Conservation (phyloP, 92 coral and sea anemone species). For the Chrysogorgia sp. region DNA sequence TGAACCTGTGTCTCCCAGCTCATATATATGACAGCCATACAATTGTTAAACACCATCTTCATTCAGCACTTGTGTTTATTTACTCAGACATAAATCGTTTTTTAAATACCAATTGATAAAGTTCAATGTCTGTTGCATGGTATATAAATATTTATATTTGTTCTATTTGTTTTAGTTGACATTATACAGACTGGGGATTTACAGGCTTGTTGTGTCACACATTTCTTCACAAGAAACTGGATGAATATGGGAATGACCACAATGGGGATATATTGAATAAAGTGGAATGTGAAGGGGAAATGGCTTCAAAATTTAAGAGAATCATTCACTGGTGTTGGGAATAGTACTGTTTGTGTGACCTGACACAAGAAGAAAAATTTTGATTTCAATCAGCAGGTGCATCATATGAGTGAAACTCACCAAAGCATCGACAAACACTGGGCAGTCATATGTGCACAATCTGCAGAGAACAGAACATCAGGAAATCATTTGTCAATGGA, state of each 20-base stretch:
- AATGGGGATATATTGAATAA: conserved; percentile 51
- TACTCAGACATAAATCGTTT: no score
- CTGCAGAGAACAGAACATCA: conserved; percentile 60
- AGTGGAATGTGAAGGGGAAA: conserved; percentile 59
- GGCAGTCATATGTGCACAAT: conserved; percentile 56
- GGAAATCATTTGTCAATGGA: conserved; percentile 53
- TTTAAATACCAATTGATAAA: no score
- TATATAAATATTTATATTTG: neutral
- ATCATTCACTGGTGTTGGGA: neutral
- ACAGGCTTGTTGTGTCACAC: conserved; percentile 61
- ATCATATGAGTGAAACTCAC: conserved; percentile 58
- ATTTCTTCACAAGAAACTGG: conserved; percentile 68
- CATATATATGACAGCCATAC: conserved; percentile 31
- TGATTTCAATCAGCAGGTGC: conserved; percentile 64
- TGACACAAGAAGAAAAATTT: conserved; percentile 53
- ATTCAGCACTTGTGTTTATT: conserved; percentile 37
- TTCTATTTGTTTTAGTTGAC: neutral
- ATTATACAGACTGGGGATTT: neutral
- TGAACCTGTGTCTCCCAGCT: no score
- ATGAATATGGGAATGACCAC: conserved; percentile 71
- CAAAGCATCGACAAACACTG: conserved; percentile 67
- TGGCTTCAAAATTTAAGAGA: conserved; percentile 35
- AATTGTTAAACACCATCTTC: conserved; percentile 48
- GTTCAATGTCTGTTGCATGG: no score
- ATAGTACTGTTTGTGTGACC: neutral